Evolutionary conservation across 2,113 vertebrate genomes (phyloP).

Genomic region (Etheostoma spectabile): DNA sequence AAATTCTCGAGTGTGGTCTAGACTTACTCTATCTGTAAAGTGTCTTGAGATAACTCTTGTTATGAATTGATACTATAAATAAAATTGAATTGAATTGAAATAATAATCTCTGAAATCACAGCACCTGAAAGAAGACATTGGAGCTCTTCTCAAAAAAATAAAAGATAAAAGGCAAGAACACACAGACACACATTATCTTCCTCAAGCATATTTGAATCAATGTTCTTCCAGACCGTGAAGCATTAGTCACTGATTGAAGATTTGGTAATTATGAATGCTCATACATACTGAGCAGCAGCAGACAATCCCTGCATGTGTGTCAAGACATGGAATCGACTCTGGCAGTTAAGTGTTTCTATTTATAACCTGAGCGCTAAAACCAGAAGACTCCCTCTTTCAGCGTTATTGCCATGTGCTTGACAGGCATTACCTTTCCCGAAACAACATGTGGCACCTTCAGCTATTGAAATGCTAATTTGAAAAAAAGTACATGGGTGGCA

Average conservation of each 20-base stretch:
- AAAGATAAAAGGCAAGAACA: not conserved
- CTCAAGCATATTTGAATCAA: conserved; percentile 52
- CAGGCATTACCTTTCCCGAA: conserved; percentile 66
- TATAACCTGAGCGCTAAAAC: conserved; percentile 27
- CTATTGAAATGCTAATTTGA: conserved; percentile 77
- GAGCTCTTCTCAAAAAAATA: conserved; percentile 6
- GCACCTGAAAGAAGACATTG: conserved; percentile 21
- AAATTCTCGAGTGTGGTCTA: too few species aligned
- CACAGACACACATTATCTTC: conserved; percentile 12
- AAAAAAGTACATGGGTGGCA: conserved; percentile 59
- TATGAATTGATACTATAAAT: too few species aligned
- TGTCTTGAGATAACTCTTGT: too few species aligned
- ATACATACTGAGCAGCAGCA: conserved; percentile 66
- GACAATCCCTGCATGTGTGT: conserved; percentile 53
- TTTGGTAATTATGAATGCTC: conserved; percentile 71
- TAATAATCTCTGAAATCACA: not conserved
- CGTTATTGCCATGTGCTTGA: conserved; percentile 62
- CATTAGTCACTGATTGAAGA: conserved; percentile 72
- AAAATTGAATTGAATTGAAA: too few species aligned
- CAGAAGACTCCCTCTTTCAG: conserved; percentile 42
- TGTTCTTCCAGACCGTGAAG: conserved; percentile 39
- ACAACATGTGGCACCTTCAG: conserved; percentile 57
- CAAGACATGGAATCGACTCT: conserved; percentile 54
- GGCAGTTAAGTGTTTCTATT: conserved; percentile 53
- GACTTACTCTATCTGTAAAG: too few species aligned